phyloP scores from a whole-genome alignment of 2,113 vertebrate species.

The Pollimyrus isidori region DNA sequence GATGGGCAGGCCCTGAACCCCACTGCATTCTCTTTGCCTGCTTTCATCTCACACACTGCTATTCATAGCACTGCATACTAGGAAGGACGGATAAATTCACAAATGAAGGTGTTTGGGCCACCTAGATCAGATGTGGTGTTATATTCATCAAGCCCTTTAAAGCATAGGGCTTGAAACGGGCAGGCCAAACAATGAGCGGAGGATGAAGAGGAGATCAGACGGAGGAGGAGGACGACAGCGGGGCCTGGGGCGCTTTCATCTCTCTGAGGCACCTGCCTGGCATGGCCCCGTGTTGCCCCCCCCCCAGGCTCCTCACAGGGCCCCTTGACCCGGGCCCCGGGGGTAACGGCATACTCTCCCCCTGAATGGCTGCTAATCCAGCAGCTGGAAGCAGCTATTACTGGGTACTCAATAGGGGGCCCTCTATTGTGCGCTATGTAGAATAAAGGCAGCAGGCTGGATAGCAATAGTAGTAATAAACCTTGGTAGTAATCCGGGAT shows the following conservation, averaged over 20 bases:
- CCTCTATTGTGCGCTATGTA: background rate
- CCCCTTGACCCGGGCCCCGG: background rate
- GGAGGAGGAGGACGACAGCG: background rate
- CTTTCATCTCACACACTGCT: conserved; percentile 14
- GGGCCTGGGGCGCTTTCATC: conserved; percentile 3
- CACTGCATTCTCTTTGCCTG: background rate
- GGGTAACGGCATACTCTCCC: background rate
- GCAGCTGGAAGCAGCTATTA: background rate
- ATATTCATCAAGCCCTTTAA: conserved; percentile 16
- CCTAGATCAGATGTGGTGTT: conserved; percentile 12
- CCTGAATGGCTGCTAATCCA: background rate
- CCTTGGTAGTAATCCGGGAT: background rate
- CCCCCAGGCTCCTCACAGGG: background rate
- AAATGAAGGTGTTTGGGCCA: conserved; percentile 23
- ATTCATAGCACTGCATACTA: conserved; percentile 7
- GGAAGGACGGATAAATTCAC: conserved; percentile 13
- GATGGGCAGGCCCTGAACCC: background rate
- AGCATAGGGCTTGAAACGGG: background rate
- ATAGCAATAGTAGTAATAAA: background rate
- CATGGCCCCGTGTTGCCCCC: background rate
- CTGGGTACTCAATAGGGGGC: background rate
- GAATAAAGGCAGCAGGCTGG: background rate
- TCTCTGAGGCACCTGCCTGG: background rate
- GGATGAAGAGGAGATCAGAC: conserved; percentile 19
- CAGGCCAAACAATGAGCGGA: background rate